A percentile compares a stretch with the other conserved stretches of the same genome.
Conservation (phyloP, 2,113 vertebrate genomes). For the Setophaga kirtlandii region DNA sequence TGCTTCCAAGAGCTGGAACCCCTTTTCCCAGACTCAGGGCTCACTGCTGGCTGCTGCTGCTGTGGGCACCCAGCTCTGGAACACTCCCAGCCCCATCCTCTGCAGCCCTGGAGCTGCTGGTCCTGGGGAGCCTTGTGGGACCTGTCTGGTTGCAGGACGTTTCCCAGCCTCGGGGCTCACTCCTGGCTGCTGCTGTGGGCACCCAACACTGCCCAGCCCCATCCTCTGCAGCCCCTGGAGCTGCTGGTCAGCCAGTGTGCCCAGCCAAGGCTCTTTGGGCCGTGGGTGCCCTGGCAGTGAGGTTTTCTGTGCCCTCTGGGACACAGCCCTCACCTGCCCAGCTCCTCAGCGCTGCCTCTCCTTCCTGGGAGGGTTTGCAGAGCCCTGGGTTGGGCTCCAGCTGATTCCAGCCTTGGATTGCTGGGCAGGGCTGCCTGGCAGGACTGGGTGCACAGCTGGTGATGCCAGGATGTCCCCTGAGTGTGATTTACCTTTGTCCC, state of each 20-base stretch:
- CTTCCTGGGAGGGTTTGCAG: background rate
- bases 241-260: background rate
- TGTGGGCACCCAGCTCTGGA: background rate
- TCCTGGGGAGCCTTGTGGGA: background rate
- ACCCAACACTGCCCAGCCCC: too few species aligned
- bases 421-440: background rate
- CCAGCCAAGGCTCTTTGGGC: background rate
- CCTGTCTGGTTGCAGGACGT: background rate
- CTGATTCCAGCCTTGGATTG: background rate
- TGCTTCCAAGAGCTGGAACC: background rate
- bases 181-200: background rate
- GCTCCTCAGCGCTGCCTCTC: background rate
- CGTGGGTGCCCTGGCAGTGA: accelerated
- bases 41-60: too few species aligned
- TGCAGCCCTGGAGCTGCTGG: background rate
- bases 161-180: accelerated
- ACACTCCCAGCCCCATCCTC: accelerated
- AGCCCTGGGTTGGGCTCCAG: background rate
- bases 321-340: background rate
- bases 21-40: too few species aligned
- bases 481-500: background rate
- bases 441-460: background rate
- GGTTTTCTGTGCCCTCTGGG: background rate
- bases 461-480: background rate
- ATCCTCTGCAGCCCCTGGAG: too few species aligned